Evolutionary conservation across 2,888 invertebrate species (phyloP).

Genomic region (Apamea anceps): DNA sequence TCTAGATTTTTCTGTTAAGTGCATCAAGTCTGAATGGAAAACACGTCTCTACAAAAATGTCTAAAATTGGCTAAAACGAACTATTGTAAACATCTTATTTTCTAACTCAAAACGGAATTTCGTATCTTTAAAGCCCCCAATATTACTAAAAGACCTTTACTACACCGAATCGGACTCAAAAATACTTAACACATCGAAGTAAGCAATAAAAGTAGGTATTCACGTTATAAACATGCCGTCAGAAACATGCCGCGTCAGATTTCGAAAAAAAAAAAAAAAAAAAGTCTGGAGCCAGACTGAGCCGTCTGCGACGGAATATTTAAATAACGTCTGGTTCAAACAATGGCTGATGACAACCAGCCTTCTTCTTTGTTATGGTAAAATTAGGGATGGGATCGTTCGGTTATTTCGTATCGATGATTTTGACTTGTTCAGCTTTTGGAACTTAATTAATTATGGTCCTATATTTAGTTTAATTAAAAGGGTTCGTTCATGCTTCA

Average conservation of each 20-base stretch:
- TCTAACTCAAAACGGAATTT: neutral
- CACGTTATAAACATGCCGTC: conserved; percentile 49
- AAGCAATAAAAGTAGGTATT: conserved; percentile 49
- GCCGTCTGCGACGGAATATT: conserved; percentile 80
- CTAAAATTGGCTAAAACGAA: neutral
- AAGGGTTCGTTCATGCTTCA: conserved; percentile 21
- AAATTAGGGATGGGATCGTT: conserved; percentile 77
- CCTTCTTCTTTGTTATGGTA: conserved; percentile 85
- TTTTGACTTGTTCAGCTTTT: conserved; percentile 8
- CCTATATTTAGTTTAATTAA: conserved; percentile 36
- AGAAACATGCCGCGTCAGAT: conserved; percentile 74
- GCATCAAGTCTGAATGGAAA: neutral
- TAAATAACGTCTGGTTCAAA: conserved; percentile 88
- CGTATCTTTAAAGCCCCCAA: neutral
- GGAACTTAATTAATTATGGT: conserved; percentile 19
- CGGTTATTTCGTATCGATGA: conserved; percentile 47
- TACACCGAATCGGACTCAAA: conserved; percentile 13
- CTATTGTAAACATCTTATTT: neutral
- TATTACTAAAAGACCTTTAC: neutral
- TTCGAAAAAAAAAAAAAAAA: conserved; percentile 74
- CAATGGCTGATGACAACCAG: conserved; percentile 83
- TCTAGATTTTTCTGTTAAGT: neutral
- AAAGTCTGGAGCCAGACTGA: conserved; percentile 74
- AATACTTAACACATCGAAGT: conserved; percentile 52
- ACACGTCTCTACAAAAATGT: neutral